Evolutionary conservation across 2,888 invertebrate species (phyloP), one percentile per base, ranked within the genome.

Genomic region (Noctua fimbriata): DNA sequence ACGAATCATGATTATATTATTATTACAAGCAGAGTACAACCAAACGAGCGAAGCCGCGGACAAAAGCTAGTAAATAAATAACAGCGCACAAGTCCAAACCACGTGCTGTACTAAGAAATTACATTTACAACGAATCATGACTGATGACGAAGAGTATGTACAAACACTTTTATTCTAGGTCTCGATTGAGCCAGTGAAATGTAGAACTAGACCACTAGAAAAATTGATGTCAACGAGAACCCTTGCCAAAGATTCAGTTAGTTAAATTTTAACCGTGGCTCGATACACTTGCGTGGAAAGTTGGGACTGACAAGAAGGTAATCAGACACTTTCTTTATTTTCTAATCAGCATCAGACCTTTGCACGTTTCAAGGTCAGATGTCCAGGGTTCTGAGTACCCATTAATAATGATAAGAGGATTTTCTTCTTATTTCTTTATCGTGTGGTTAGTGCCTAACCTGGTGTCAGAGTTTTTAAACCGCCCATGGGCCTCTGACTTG

Each of bases 241-340:
- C 66, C 65, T 75, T 93, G 94, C 94, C 94, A 94, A 93, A 81
- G 87, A 70, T 69, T 78, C 78, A 63, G 49, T 70, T 90, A 94
- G 94, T 94, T 93, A 90, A 81, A 44, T 44, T 80, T 92, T 91
- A 93, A 94, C 94, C 83, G 91, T 88, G 87, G 36, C 28, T 16
- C 55, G 0, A 65, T 5, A 18, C 73, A 36, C 80, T 80, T 1
- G 65, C 58, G 41, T 24, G 55, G 65, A 21, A 21, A 10, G 32
- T 67, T 18, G 67, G 32, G 32, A 49, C 21, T 55, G 6, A 41
- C 10, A 1, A 55, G 24, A 85, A 87, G 85, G 85, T 85, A 85
- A 74, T 32, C 55, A 5, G 21, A 49, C 14, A 16, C 16, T 47
- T 16, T 65, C 18, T 41, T 78, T 69, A 24, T 16, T n/a, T 41